Evolutionary conservation across 2,113 vertebrate species (phyloP).

Genomic region (Camarhynchus parvulus): DNA sequence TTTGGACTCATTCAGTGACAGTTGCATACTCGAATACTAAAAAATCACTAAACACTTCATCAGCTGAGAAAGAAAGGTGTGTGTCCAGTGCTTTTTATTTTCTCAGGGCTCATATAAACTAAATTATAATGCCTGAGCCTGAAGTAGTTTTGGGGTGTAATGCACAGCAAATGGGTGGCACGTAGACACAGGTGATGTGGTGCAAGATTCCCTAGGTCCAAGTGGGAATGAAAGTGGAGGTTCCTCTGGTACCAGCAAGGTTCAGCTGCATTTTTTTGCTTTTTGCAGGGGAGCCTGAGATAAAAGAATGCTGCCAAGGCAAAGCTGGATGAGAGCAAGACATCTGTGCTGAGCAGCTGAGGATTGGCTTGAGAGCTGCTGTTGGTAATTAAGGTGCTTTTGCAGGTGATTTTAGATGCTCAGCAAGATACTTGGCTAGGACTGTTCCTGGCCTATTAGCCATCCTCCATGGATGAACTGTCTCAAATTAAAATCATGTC

Average conservation of each 20-base stretch:
- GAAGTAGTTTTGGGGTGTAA: background rate
- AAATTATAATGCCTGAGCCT: background rate
- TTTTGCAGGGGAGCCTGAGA: background rate
- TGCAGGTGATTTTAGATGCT: background rate
- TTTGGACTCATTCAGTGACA: background rate
- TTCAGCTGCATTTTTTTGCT: background rate
- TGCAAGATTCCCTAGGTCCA: background rate
- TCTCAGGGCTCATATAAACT: background rate
- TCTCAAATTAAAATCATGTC: background rate
- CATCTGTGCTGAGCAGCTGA: background rate
- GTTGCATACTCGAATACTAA: rapidly evolving
- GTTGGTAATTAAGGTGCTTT: background rate
- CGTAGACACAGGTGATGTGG: background rate
- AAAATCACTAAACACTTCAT: rapidly evolving
- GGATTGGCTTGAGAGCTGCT: background rate
- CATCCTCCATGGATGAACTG: background rate
- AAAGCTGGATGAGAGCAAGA: background rate
- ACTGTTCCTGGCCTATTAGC: background rate
- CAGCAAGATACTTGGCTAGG: background rate
- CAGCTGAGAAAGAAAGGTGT: background rate
- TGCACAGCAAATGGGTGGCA: rapidly evolving
- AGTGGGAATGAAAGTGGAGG: background rate
- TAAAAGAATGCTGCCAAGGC: background rate
- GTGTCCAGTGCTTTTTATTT: background rate
- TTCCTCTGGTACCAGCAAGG: background rate